phyloP scores from a whole-genome alignment of 1,140 invertebrate species.

The Ceratitis capitata region DNA sequence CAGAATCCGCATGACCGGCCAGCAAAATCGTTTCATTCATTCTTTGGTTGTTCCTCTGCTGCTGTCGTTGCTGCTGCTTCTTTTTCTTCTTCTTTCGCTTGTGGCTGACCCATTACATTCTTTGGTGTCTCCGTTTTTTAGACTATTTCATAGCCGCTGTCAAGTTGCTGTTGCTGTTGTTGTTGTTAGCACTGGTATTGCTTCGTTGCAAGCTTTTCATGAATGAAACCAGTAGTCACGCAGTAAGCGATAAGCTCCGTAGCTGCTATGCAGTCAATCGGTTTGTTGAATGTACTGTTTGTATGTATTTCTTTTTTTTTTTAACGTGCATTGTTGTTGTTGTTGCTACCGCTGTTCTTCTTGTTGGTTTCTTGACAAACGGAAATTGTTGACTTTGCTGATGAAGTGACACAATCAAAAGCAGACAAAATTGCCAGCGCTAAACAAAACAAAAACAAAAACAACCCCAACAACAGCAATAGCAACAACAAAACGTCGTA shows the following conservation, averaged over 20 bases:
- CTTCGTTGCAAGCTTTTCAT: slow-evolving; percentile 10
- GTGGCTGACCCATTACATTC: neutral
- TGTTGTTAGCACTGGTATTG: no score
- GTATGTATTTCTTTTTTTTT: neutral
- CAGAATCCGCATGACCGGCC: slow-evolving; percentile 3
- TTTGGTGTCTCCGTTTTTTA: neutral
- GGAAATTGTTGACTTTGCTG: slow-evolving; percentile 38
- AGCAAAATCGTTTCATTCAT: slow-evolving; percentile 28
- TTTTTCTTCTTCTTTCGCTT: no score
- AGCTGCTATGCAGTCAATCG: neutral
- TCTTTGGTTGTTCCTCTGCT: neutral
- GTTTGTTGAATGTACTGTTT: neutral
- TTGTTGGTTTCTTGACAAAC: slow-evolving; percentile 32
- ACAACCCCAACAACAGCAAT: neutral
- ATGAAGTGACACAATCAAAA: slow-evolving; percentile 39
- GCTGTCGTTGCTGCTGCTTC: no score
- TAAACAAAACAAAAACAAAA: neutral
- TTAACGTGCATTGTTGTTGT: neutral
- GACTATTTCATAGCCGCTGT: neutral
- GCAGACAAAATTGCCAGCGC: neutral
- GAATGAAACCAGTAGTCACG: slow-evolving; percentile 34
- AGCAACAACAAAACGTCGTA: no score
- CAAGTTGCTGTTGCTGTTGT: neutral
- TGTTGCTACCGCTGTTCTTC: neutral
- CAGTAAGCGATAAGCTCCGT: slow-evolving; percentile 18